These are phyloP conservation scores for Cyanocitta stelleri DNA, from an alignment of 2,113 vertebrate genomes.

Conservation along the genomic window DNA sequence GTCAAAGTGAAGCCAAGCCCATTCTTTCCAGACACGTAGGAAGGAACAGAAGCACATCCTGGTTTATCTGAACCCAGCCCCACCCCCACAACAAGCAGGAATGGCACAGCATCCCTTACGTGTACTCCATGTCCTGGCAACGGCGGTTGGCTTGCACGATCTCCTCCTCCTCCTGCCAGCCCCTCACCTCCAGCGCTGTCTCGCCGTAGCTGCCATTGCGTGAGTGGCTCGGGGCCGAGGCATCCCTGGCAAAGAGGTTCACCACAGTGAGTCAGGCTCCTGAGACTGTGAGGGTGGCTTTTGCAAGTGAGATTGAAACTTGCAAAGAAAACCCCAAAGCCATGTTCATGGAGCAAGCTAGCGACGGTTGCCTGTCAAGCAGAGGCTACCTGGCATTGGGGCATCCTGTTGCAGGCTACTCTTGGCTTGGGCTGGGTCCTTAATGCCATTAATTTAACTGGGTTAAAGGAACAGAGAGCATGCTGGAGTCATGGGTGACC, in stretches of 20 bases:
- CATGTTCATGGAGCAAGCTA: not conserved
- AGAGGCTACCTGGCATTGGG: not conserved
- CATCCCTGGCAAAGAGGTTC: constrained; percentile 65
- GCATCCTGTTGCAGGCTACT: not conserved
- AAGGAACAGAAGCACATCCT: not conserved
- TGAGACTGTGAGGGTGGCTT: not conserved
- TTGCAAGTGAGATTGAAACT: not conserved
- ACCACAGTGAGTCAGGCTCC: not conserved
- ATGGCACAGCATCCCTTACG: constrained; percentile 38
- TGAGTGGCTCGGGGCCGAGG: constrained; percentile 75
- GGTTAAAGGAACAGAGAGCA: not conserved
- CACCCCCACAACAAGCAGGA: not conserved
- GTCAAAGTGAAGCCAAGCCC: not conserved
- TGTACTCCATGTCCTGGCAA: constrained; percentile 87
- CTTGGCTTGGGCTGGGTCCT: not conserved
- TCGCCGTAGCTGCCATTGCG: constrained; percentile 80
- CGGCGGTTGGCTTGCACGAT: constrained; percentile 74
- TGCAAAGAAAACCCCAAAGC: not conserved
- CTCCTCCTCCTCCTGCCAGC: constrained; percentile 84
- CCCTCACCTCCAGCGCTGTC: constrained; percentile 69
- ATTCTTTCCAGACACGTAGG: not conserved
- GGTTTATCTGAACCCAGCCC: not conserved
- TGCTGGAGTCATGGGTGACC: not conserved
- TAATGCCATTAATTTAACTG: not conserved
- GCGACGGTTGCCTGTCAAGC: rapidly evolving